Evolutionary conservation across 2,113 vertebrate genomes (phyloP), one percentile per base, ranked within the genome.

Genomic region (Hippocampus abdominalis): DNA sequence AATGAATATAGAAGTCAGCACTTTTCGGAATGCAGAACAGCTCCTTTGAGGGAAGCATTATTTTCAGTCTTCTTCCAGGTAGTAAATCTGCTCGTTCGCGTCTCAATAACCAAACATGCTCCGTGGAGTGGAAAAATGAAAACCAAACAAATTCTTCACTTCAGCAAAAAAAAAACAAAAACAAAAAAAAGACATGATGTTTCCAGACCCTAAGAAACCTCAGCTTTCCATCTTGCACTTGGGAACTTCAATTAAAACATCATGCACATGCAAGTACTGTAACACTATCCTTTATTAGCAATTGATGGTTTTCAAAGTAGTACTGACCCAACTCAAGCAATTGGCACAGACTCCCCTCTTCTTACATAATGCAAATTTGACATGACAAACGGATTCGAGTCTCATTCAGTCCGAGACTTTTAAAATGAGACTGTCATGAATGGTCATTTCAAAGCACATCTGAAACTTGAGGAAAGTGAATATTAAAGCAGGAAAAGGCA

Each of bases 71-170:
- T 84, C 66, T 72, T 84, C 75, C 79, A 80, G 70, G 70, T 42
- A 69, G 77, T 89, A 81, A 81, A 42, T 79, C 80, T 87, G 87
- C 69, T 82, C n/a, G 83, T 86, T 86, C 77, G 69, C 78, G 82
- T 82, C 70, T 51, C 61, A 65, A 77, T 42, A 80, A 74, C 56
- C 70, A 39, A 71, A 67, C 67, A 40, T 25, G 61, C 68, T 78
- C 68, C 18, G 27, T 53, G 57, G 65, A 71, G 44, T 70, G 57
- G 73, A 60, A 69, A 73, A 64, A 71, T 32, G 21, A 70, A 66
- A 73, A 56, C 71, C 69, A 62, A 66, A 72, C 64, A 74, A 73
- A 59, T 46, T 64, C 67, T 59, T 48, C 67, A 64, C 68, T 68
- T 78, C 74, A 70, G 75, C 57, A 67, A 70, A 76, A 77, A 46